phyloP scores from a whole-genome alignment of 1,140 invertebrate species.

The Orius laevigatus region DNA sequence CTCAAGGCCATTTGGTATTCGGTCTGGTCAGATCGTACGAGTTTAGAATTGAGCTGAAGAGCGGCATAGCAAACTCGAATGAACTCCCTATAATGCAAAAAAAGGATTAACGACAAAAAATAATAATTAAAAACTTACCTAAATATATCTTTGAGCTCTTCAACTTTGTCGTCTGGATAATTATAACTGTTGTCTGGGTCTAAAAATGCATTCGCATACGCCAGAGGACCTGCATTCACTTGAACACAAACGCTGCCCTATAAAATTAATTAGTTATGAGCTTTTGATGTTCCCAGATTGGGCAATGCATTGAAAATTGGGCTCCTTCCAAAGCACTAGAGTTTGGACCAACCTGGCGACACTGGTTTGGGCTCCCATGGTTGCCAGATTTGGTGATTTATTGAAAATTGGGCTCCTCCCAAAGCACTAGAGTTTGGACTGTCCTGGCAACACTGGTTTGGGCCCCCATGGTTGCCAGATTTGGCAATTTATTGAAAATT shows the following conservation, averaged over 20 bases:
- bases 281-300: no score
- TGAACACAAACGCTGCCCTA: constrained; percentile 64
- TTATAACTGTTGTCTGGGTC: constrained; percentile 44
- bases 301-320: no score
- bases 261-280: background rate
- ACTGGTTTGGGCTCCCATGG: no score
- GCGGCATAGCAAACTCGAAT: constrained; percentile 72
- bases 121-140: constrained; percentile 37
- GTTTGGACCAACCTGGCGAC: no score
- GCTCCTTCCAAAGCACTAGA: no score
- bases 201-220: constrained; percentile 80
- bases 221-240: constrained; percentile 87
- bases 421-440: no score
- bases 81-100: constrained; percentile 53
- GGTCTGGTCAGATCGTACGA: constrained; percentile 69
- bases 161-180: constrained; percentile 65
- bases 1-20: constrained; percentile 77
- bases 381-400: no score
- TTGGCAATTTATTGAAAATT: no score
- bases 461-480: no score
- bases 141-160: constrained; percentile 69
- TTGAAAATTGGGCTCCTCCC: no score
- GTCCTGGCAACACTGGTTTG: no score
- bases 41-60: constrained; percentile 66
- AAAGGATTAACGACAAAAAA: background rate